Evolutionary conservation across 2,113 vertebrate genomes (phyloP), one percentile per base, ranked within the genome.

Genomic region (Tricholaema leucomelas): DNA sequence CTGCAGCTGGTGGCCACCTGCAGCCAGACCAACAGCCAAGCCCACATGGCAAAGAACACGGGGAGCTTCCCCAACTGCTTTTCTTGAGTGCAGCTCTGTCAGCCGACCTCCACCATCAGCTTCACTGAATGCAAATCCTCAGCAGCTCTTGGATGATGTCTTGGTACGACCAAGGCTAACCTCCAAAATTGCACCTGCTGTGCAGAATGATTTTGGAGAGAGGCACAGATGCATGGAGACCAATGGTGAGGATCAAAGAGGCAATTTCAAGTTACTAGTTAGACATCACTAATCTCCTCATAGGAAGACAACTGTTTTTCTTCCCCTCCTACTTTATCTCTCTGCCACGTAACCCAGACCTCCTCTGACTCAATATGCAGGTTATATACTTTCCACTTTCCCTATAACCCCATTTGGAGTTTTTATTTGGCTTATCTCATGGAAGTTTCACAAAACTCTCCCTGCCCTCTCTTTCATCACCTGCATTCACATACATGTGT

Each of bases 21-120:
- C 61, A 60, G 90, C 82, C 23, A 1, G 63, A 71, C 59, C 28
- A 3, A 48, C 33, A 55, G 74, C 63, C 85, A 58, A 30, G 15
- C 70, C 61, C 8, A 10, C 54, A 4, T 2, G n/a, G 58, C 0
- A 0, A 24, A 0, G 0, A 71, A 25, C 9, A 2, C 1, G 8
- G 48, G 42, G 23, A 55, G 79, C 28, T 42, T 84, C 74, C 58
- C 71, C 56, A 15, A 0, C 28, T 18, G 21, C 71, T 67, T 5
- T 5, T 3, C 0, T 14, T 3, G 1, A 72, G 44, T 0, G 2
- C 2, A 4, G n/a, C 67, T 74, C 82, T 0, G 0, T 2, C 1
- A 5, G 56, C 60, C 1, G 3, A 21, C 44, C 58, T 84, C 71
- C 31, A 18, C 20, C 6, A 0, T 12, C 5, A 1, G 15, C 58